phyloP scores from a whole-genome alignment of 2,113 vertebrate species.

The Martes martes region DNA sequence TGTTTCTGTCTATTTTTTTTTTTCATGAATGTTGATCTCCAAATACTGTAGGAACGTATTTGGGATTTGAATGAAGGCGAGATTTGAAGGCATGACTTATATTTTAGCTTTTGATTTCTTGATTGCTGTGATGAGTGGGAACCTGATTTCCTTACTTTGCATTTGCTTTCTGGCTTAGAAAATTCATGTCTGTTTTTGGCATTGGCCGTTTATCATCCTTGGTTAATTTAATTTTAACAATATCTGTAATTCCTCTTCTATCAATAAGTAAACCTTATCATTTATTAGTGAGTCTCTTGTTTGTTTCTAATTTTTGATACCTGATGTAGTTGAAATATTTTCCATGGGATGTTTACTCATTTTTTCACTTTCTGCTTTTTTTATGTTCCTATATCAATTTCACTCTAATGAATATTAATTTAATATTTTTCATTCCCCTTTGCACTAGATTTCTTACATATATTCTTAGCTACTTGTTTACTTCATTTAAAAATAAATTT shows the following conservation, averaged over 20 bases:
- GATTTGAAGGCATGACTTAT: background rate
- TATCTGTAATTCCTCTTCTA: conserved; percentile 53
- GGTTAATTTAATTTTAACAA: conserved; percentile 60
- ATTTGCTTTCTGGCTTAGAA: conserved; percentile 54
- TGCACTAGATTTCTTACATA: background rate
- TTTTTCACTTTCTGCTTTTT: background rate
- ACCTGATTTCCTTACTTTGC: background rate
- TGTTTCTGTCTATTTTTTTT: background rate
- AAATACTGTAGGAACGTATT: background rate
- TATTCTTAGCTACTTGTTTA: background rate
- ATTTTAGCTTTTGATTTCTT: background rate
- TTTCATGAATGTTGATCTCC: background rate
- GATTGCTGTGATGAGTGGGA: background rate
- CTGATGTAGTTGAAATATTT: background rate
- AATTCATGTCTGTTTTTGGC: conserved; percentile 43
- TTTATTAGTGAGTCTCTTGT: background rate
- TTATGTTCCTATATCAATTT: conserved; percentile 23
- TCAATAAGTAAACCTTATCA: background rate
- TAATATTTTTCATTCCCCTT: conserved; percentile 31
- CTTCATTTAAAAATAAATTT: background rate
- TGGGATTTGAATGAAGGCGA: background rate
- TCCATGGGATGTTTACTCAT: background rate
- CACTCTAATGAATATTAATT: background rate
- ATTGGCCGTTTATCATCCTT: background rate
- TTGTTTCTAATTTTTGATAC: conserved; percentile 37